Conservation (phyloP, 2,797 vertebrate species). For the Esox masquinongy region DNA sequence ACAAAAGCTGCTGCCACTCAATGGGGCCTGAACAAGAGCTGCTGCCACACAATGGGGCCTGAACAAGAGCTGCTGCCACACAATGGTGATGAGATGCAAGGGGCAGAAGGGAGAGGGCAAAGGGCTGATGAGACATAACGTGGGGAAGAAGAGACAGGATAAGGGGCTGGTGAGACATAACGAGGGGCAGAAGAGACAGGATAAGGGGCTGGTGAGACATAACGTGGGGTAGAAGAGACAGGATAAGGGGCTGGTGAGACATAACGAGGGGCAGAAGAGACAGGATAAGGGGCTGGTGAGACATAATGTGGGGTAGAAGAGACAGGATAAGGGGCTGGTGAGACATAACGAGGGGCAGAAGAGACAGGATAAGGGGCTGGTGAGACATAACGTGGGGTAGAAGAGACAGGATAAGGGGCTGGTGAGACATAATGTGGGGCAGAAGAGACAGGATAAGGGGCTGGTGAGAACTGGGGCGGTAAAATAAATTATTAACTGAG, state of each 20-base stretch:
- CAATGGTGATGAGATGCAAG: background rate
- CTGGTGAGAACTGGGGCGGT: background rate
- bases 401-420: constrained; percentile 25
- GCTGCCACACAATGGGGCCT: background rate
- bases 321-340: constrained; percentile 18
- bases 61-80: background rate
- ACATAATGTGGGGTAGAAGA: too few relatives aligned
- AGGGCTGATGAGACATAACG: too few relatives aligned
- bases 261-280: background rate
- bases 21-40: constrained; percentile 8
- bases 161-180: constrained; percentile 11
- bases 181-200: constrained; percentile 9
- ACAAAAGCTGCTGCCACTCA: background rate
- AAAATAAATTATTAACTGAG: background rate
- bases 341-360: background rate
- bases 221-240: constrained; percentile 5
- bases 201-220: constrained; percentile 28
- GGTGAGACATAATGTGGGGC: constrained; percentile 14
- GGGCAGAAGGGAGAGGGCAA: too few relatives aligned
- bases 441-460: constrained; percentile 24
- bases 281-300: too few relatives aligned
- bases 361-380: constrained; percentile 24
- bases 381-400: constrained; percentile 17
- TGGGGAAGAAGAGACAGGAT: too few relatives aligned
- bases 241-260: constrained; percentile 30